Percentiles rank a stretch among this genome's conserved stretches.
Evolutionary conservation across 2,797 vertebrate genomes (phyloP).

Genomic region (Sus cebifrons): DNA sequence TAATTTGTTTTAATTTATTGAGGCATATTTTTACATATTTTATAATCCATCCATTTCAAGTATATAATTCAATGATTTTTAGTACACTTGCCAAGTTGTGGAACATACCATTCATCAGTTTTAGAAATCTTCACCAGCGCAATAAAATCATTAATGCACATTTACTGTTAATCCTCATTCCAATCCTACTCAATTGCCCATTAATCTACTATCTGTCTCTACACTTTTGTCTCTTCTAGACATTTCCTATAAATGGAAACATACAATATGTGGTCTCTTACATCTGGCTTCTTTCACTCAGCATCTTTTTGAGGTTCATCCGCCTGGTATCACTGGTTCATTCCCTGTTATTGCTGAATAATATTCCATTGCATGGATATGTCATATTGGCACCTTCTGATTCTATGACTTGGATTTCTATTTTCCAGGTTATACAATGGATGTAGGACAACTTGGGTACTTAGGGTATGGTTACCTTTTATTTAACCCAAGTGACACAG

Average conservation of each 20-base stretch:
- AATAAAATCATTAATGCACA: constrained; percentile 17
- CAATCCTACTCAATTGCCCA: background rate
- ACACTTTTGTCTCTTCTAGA: background rate
- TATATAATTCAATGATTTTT: constrained; percentile 7
- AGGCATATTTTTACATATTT: constrained; percentile 55
- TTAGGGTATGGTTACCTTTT: background rate
- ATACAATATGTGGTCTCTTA: background rate
- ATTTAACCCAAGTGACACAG: constrained; percentile 49
- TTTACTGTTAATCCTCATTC: constrained; percentile 9
- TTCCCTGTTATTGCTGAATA: constrained; percentile 26
- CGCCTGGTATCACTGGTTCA: background rate
- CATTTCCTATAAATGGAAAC: constrained; percentile 52
- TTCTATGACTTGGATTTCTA: constrained; percentile 23
- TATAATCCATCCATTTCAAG: constrained; percentile 31
- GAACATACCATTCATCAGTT: constrained; percentile 44
- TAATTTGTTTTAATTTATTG: constrained; percentile 43
- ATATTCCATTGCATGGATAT: background rate
- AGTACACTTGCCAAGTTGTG: constrained; percentile 26
- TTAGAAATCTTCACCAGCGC: constrained; percentile 12
- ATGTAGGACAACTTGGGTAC: background rate
- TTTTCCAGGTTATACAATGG: constrained; percentile 18
- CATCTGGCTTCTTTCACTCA: constrained; percentile 19
- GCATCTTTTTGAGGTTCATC: constrained; percentile 49
- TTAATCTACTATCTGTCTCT: background rate
- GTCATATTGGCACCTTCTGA: background rate